Evolutionary conservation across 2,113 vertebrate genomes (phyloP).

Genomic region (Thermophis baileyi): DNA sequence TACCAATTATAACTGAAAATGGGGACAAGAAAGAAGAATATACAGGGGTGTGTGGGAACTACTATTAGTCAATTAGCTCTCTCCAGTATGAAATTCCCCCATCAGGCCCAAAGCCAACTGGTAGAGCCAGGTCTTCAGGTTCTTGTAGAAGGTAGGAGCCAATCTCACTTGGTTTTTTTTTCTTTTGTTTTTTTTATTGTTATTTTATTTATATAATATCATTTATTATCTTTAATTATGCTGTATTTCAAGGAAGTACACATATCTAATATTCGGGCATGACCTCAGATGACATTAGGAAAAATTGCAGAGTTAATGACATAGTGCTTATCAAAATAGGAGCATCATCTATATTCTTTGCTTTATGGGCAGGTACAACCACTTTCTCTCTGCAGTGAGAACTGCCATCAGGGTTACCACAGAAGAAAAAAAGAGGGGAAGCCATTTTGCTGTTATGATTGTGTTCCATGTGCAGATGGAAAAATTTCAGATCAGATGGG

Average conservation of each 20-base stretch:
- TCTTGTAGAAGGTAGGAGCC: background rate
- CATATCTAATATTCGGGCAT: background rate
- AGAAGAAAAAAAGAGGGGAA: background rate
- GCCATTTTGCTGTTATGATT: background rate
- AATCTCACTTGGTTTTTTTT: background rate
- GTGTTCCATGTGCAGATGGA: background rate
- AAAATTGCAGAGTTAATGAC: background rate
- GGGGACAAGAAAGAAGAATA: background rate
- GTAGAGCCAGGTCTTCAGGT: background rate
- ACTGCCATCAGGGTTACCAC: background rate
- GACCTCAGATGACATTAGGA: background rate
- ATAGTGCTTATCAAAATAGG: background rate
- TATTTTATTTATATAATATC: background rate
- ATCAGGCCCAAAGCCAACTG: background rate
- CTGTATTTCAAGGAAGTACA: background rate
- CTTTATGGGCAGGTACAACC: background rate
- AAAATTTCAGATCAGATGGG: background rate
- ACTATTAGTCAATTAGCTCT: background rate
- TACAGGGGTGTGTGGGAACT: background rate
- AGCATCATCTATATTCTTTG: background rate
- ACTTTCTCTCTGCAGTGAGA: background rate
- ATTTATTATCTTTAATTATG: background rate
- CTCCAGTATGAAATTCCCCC: background rate
- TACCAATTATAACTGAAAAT: background rate
- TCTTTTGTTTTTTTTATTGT: too few relatives aligned